These are phyloP conservation scores for Scartelaos histophorus DNA, from an alignment of 2,113 vertebrate genomes.

Conservation along the genomic window DNA sequence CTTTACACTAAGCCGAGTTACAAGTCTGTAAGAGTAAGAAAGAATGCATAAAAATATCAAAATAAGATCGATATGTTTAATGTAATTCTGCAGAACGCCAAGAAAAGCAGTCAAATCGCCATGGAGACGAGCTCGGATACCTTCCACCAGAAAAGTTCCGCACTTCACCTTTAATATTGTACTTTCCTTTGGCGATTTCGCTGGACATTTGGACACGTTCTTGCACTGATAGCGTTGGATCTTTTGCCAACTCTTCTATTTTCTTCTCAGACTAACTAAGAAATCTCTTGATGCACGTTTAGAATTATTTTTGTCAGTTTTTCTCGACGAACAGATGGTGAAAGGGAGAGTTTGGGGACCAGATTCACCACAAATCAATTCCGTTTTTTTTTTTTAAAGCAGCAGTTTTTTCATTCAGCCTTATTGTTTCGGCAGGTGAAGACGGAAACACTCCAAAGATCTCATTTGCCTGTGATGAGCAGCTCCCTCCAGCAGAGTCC, in stretches of 20 bases:
- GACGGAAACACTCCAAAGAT: slow-evolving; percentile 73
- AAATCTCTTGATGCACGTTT: slow-evolving; percentile 46
- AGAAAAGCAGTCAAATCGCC: too few relatives aligned
- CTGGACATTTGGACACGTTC: slow-evolving; percentile 32
- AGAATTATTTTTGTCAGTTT: slow-evolving; percentile 12
- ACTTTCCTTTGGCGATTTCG: slow-evolving; percentile 35
- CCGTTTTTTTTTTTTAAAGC: slow-evolving; percentile 25
- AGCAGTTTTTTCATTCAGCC: slow-evolving; percentile 19
- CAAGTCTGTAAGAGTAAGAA: too few relatives aligned
- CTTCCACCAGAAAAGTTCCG: too few relatives aligned
- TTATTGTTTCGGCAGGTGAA: slow-evolving; percentile 72
- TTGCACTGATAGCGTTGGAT: slow-evolving; percentile 10
- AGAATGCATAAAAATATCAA: too few relatives aligned
- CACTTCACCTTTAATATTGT: slow-evolving; percentile 23
- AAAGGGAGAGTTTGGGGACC: background rate
- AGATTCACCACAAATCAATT: slow-evolving; percentile 20
- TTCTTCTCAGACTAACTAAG: slow-evolving; percentile 44
- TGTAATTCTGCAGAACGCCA: too few relatives aligned
- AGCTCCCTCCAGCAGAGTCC: slow-evolving; percentile 73
- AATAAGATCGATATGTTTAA: too few relatives aligned
- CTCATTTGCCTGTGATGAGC: slow-evolving; percentile 80
- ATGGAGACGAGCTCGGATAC: too few relatives aligned
- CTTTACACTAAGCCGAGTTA: too few relatives aligned
- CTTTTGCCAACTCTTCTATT: slow-evolving; percentile 39
- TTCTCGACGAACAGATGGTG: slow-evolving; percentile 40